Base-by-base conservation (phyloP, 92 coral and sea anemone genomes). In the Zoanthus sansibaricus region DNA sequence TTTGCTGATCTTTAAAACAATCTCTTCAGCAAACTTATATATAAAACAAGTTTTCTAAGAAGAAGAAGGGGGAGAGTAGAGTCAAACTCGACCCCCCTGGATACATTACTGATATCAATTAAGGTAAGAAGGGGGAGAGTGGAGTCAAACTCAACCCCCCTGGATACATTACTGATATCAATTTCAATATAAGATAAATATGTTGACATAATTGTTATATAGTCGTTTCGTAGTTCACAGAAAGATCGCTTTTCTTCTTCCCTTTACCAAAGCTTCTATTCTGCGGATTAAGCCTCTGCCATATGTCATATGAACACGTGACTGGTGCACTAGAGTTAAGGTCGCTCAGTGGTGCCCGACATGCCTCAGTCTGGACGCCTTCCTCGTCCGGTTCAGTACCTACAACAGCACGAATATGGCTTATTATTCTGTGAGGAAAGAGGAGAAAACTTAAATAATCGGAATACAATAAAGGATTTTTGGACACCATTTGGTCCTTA, bases 281-380 rank as follows among this genome's bases (percentile, higher is more conserved):
- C 52, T 89, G 91, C 9, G 95, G 95, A 55, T 86, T 88, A 67
- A 94, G 89, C 61, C 94, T 87, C 76, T 94, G 98, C 98, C 98
- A 94, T 75, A 94, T 78, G 70, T 94, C 98, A 66, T 92, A 92
- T 0, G 94, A 90, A 79, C 95, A 92, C 69, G 91, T 91, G 58
- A 88, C 83, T 16, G 88, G 78, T 12, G 92, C 72, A 16, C 88
- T 90, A 13, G 92, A 92, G n/a, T 90, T 86, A 44, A 90, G 78
- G 71, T 88, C 95, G 46, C 90, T 86, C 8, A 87, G 93, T 13
- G 92, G 97, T 3, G 47, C 87, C 30, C 92, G 87, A 33, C 79
- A 78, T 2, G 33, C 79, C 25, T 76, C 83, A 25, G 25, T 25
- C 18, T 85, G 67, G 61, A 79, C 83, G 45, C 13, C 70, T 30